Percentiles rank a stretch among this genome's conserved stretches.
Evolutionary conservation across 2,797 vertebrate genomes (phyloP).

Genomic region (Leptatherina wallacei): DNA sequence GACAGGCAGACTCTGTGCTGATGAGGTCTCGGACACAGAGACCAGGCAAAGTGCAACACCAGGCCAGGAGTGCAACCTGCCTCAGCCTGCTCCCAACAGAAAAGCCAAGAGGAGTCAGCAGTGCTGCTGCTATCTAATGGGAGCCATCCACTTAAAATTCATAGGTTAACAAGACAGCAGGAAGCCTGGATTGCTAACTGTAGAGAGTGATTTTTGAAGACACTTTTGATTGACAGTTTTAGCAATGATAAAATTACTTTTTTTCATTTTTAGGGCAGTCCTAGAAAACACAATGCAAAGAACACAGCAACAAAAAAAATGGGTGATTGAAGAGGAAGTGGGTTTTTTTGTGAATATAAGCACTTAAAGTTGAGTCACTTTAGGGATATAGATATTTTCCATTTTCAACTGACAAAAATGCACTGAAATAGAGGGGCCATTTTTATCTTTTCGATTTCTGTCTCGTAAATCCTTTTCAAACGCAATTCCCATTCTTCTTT

Average conservation of each 20-base stretch:
- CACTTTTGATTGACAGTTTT: slow-evolving; percentile 59
- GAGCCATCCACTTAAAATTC: slow-evolving; percentile 67
- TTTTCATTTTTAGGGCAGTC: slow-evolving; percentile 37
- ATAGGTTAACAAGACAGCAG: slow-evolving; percentile 72
- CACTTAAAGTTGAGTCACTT: slow-evolving; percentile 70
- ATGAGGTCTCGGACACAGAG: slow-evolving; percentile 77
- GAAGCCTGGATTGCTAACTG: slow-evolving; percentile 56
- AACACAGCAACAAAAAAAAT: slow-evolving; percentile 48
- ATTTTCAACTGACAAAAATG: slow-evolving; percentile 77
- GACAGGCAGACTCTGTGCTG: slow-evolving; percentile 73
- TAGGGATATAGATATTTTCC: slow-evolving; percentile 74
- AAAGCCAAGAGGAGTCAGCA: slow-evolving; percentile 71
- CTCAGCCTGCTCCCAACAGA: slow-evolving; percentile 61
- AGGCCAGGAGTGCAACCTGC: slow-evolving; percentile 65
- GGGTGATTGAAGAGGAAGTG: slow-evolving; percentile 54
- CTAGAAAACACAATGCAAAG: slow-evolving; percentile 52
- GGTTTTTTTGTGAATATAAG: slow-evolving; percentile 52
- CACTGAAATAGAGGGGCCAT: slow-evolving; percentile 72
- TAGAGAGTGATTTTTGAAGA: slow-evolving; percentile 57
- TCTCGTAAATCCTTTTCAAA: slow-evolving; percentile 76
- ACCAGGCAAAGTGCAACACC: slow-evolving; percentile 68
- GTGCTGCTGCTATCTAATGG: slow-evolving; percentile 61
- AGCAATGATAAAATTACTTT: slow-evolving; percentile 60
- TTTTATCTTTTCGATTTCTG: slow-evolving; percentile 73
- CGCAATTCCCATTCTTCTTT: slow-evolving; percentile 80